Evolutionary conservation across 2,888 invertebrate genomes (phyloP).

Genomic region (Morpho achilles): DNA sequence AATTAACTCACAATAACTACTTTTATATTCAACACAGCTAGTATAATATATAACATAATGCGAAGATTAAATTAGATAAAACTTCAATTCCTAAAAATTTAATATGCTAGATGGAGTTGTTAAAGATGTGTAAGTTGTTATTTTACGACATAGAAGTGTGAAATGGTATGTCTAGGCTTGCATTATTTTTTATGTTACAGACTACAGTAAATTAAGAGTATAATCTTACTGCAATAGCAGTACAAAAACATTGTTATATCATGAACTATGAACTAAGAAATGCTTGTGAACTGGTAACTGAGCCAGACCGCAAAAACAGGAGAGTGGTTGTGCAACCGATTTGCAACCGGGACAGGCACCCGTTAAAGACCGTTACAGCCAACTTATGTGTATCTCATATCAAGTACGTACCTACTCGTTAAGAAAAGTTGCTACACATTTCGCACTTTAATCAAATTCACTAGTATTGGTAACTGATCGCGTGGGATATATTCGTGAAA

Average conservation of each 20-base stretch:
- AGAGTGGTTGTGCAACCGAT: slow-evolving; percentile 36
- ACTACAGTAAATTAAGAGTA: not conserved
- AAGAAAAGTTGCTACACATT: slow-evolving; percentile 1
- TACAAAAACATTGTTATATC: slow-evolving; percentile 5
- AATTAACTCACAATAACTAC: too few species aligned
- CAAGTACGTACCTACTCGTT: slow-evolving; percentile 6
- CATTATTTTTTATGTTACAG: not conserved
- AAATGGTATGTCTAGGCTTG: too few species aligned
- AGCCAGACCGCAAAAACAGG: slow-evolving; percentile 28
- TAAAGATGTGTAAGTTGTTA: too few species aligned
- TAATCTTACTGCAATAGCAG: not conserved
- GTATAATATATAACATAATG: too few species aligned
- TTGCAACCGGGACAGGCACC: slow-evolving; percentile 44
- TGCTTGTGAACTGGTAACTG: slow-evolving; percentile 3
- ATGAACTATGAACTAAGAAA: slow-evolving; percentile 22
- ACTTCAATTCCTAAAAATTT: too few species aligned
- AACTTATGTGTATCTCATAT: slow-evolving; percentile 39
- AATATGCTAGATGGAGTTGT: too few species aligned
- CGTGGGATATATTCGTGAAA: too few species aligned
- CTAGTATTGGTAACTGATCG: too few species aligned
- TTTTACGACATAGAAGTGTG: too few species aligned
- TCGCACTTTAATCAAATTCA: not conserved
- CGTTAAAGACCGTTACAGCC: slow-evolving; percentile 59
- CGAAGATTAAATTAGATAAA: too few species aligned
- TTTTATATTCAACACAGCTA: too few species aligned